Percentiles rank a stretch among this genome's conserved stretches.
Evolutionary conservation across 2,797 vertebrate genomes (phyloP).

Genomic region (Sebastes nivosus): DNA sequence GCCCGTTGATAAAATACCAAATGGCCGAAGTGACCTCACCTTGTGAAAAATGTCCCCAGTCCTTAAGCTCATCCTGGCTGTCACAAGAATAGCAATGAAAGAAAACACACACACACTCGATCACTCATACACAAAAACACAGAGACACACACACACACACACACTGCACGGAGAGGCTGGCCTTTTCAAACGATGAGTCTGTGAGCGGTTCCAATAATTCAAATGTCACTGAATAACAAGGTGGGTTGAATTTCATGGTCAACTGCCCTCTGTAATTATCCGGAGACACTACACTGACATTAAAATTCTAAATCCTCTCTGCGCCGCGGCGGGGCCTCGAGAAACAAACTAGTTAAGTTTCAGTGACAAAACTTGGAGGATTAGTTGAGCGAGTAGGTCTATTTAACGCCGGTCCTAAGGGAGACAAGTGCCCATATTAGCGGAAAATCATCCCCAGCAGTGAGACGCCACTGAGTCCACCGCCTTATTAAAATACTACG

Average conservation of each 20-base stretch:
- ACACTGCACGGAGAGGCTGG: slow-evolving; percentile 17
- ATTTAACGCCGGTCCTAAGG: neutral
- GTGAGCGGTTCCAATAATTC: slow-evolving; percentile 69
- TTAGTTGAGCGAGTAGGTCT: slow-evolving; percentile 1
- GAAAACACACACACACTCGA: neutral
- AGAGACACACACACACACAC: neutral
- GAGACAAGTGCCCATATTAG: neutral
- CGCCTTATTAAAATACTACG: neutral
- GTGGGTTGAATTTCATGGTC: slow-evolving; percentile 73
- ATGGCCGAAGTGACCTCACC: slow-evolving; percentile 41
- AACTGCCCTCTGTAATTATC: slow-evolving; percentile 67
- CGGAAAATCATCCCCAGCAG: neutral
- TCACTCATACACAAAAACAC: neutral
- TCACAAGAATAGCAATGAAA: slow-evolving; percentile 21
- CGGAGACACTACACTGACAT: slow-evolving; percentile 51
- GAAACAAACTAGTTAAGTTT: slow-evolving; percentile 33
- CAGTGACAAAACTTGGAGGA: slow-evolving; percentile 4
- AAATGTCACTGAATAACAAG: slow-evolving; percentile 80
- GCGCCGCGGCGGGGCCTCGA: neutral
- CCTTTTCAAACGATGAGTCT: slow-evolving; percentile 66
- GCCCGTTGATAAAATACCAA: slow-evolving; percentile 33
- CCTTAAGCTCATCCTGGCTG: slow-evolving; percentile 16
- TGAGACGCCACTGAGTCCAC: neutral
- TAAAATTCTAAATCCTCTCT: slow-evolving; percentile 45
- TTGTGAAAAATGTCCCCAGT: slow-evolving; percentile 41